Percentiles rank a stretch among this genome's conserved stretches.
Conservation (phyloP, 2,888 invertebrate genomes). For the Rambutsinella grinnellia region DNA sequence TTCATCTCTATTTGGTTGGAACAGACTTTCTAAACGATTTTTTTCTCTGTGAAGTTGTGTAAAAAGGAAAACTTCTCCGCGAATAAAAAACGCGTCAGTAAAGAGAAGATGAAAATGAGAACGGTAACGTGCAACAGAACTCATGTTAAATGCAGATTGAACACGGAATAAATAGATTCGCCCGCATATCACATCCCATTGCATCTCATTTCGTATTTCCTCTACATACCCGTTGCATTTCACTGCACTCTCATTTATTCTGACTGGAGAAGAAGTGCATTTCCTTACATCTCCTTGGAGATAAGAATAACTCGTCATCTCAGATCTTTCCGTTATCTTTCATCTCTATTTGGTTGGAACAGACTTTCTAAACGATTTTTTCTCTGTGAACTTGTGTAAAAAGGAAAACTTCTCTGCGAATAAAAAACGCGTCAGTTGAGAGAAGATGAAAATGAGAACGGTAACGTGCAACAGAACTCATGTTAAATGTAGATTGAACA, state of each 20-base stretch:
- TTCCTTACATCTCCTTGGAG: conserved; percentile 49
- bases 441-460: not conserved
- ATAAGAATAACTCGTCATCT: too few species aligned
- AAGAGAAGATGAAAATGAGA: not conserved
- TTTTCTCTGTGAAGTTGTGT: too few species aligned
- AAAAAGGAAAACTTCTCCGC: not conserved
- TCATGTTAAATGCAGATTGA: not conserved
- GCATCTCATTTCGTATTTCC: conserved; percentile 41
- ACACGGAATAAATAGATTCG: conserved; percentile 21
- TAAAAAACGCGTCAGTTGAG: not conserved
- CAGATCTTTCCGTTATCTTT: too few species aligned
- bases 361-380: too few species aligned
- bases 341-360: too few species aligned
- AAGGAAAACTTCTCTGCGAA: not conserved
- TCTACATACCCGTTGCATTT: conserved; percentile 26
- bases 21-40: too few species aligned
- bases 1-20: too few species aligned
- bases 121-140: not conserved
- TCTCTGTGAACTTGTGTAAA: too few species aligned
- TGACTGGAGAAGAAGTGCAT: conserved; percentile 23
- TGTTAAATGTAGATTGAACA: not conserved
- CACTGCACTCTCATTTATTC: conserved; percentile 14
- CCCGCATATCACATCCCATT: conserved; percentile 46
- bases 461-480: not conserved
- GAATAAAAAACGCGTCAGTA: not conserved